Evolutionary conservation across 1,140 invertebrate genomes (phyloP).

Genomic region (Chelonus insularis): DNA sequence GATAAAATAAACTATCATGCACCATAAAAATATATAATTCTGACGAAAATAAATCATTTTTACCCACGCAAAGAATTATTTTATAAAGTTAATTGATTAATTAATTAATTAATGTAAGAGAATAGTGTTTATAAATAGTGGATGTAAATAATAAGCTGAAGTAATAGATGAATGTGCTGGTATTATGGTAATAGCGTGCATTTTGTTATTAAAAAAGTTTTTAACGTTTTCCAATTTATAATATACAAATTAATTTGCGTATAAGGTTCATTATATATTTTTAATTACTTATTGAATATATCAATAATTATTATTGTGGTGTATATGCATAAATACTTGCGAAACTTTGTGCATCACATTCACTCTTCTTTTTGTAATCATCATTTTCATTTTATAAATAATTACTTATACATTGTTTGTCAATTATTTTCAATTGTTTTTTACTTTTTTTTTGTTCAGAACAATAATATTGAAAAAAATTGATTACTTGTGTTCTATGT

Average conservation of each 20-base stretch:
- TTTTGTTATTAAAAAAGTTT: neutral
- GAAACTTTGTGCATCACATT: conserved; percentile 30
- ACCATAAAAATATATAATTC: no score
- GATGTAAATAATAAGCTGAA: neutral
- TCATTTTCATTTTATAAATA: conserved; percentile 7
- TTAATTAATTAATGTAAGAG: no score
- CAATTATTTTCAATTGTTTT: neutral
- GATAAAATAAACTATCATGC: no score
- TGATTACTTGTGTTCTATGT: no score
- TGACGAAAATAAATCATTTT: no score
- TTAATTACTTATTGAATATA: conserved; percentile 53
- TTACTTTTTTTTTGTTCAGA: no score
- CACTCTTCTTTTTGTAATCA: conserved; percentile 2
- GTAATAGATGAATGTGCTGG: neutral
- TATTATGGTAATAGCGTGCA: neutral
- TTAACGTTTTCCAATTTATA: conserved; percentile 51
- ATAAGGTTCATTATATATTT: conserved; percentile 43
- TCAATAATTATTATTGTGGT: conserved; percentile 34
- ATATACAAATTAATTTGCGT: conserved; percentile 52
- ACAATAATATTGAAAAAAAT: no score
- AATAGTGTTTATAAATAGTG: no score
- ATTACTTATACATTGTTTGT: neutral
- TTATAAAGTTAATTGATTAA: no score
- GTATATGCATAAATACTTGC: conserved; percentile 44
- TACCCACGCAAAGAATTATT: no score